Base-by-base conservation (phyloP, 2,797 vertebrate species). In the Tapera naevia region DNA sequence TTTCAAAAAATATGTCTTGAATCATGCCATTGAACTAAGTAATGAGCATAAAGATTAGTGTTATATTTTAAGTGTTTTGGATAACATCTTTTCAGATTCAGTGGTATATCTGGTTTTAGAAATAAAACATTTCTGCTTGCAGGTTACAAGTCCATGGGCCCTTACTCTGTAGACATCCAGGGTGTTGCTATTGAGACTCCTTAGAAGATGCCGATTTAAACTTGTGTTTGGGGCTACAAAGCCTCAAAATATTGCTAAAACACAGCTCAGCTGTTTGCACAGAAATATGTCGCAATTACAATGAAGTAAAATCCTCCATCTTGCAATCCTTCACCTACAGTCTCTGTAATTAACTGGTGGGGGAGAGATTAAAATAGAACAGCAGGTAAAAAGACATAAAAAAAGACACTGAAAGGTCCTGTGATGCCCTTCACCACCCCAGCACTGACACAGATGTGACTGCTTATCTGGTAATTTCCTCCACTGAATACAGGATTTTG, bases 351-450 rank as follows among this genome's bases (percentile, higher is more conserved):
- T 78, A 93, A 86, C 62, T 78, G 46, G 54, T 10, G 75, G 67
- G 43, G 45, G 35, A 93, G 37, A 37, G 43, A 79, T 21, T 94
- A 94, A 82, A 93, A 94, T 69, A 94, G 91, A 94, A 43, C 4
- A 90, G 41, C 62, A 86, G 46, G 41, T 54, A 53, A 12, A 74
- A 45, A 83, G 35, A 22, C 19, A 32, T 22, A 71, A 43, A 54
- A 45, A 45, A 85, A 78, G 37, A 30, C 65, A 54, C 5, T 87
- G 32, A 45, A 60, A 67, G 18, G 28, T 74, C 27, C 61, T 56
- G 18, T 43, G 51, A 80, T 46, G 35, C 16, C 28, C 43, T 74
- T 87, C 27, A 58, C 53, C n/a, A 80, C 14, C 13, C 13, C 66
- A 64, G 69, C 41, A 54, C 24, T 85, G 78, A 76, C 73, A 88